Conservation (phyloP, 1,140 invertebrate genomes). For the Drosophila sucinea region DNA sequence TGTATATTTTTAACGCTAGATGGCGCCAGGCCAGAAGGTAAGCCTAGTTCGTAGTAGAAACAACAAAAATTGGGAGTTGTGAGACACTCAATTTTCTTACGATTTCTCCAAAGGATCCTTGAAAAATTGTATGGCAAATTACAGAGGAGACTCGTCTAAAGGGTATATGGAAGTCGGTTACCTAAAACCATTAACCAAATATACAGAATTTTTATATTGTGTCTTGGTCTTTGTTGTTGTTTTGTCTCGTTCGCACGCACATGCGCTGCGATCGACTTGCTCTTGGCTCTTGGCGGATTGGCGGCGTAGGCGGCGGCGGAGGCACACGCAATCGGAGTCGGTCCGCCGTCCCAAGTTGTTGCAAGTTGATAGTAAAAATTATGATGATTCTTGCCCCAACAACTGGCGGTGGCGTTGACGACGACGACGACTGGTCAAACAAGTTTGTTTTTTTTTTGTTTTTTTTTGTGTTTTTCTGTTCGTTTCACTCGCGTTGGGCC, state of each 20-base stretch:
- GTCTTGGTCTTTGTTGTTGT: slow-evolving; percentile 64
- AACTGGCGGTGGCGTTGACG: slow-evolving; percentile 26
- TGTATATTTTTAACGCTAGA: no score
- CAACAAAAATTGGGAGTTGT: no score
- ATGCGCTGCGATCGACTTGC: not conserved
- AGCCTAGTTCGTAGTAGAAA: no score
- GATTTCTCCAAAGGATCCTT: no score
- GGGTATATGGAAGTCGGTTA: not conserved
- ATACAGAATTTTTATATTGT: slow-evolving; percentile 16
- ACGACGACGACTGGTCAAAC: slow-evolving; percentile 70
- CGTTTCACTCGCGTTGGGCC: slow-evolving; percentile 15
- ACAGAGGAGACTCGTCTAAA: not conserved
- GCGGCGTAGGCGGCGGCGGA: slow-evolving; percentile 60
- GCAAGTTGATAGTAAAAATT: slow-evolving; percentile 81
- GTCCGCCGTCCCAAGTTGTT: slow-evolving; percentile 64
- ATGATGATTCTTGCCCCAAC: slow-evolving; percentile 79
- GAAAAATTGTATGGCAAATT: no score
- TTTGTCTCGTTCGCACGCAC: slow-evolving; percentile 61
- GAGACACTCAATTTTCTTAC: no score
- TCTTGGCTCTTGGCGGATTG: slow-evolving; percentile 12
- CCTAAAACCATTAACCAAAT: not conserved
- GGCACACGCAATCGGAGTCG: slow-evolving; percentile 68
- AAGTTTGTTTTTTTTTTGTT: slow-evolving; percentile 43
- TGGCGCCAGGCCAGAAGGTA: no score
- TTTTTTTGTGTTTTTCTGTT: slow-evolving; percentile 22